phyloP scores from a whole-genome alignment of 2,113 vertebrate species.

The Orycteropus afer region DNA sequence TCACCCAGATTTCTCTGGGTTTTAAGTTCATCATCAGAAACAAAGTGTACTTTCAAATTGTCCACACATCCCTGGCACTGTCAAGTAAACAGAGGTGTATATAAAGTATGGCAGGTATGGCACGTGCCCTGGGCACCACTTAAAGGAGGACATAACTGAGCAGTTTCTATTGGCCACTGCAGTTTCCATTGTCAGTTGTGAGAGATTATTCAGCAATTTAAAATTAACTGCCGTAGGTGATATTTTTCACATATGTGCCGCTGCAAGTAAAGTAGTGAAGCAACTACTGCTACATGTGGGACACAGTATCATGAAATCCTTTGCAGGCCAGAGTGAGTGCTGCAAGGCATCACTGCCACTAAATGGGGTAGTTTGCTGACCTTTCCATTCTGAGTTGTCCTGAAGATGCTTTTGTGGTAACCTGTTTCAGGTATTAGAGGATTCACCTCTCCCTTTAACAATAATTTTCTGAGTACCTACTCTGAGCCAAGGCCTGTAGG shows the following conservation, averaged over 20 bases:
- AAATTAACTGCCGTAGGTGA: not conserved
- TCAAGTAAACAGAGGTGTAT: not conserved
- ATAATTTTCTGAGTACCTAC: no score
- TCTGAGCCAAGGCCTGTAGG: slow-evolving; percentile 4
- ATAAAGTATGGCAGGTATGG: not conserved
- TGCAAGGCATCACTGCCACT: no score
- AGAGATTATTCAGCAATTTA: not conserved
- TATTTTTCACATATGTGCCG: not conserved
- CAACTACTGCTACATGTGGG: not conserved
- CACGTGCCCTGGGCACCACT: not conserved
- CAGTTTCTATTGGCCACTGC: not conserved
- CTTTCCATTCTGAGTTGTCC: no score
- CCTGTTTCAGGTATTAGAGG: no score
- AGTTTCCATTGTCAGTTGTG: not conserved
- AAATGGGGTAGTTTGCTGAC: no score
- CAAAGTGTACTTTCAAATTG: slow-evolving; percentile 65
- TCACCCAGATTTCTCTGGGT: slow-evolving; percentile 37
- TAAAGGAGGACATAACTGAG: not conserved
- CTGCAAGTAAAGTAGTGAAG: slow-evolving; percentile 11
- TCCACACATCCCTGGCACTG: slow-evolving; percentile 38
- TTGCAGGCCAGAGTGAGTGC: no score
- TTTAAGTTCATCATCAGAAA: slow-evolving; percentile 51
- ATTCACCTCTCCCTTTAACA: no score
- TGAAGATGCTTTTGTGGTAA: no score
- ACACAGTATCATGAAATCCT: not conserved